These are phyloP conservation scores for Enteromius unitaeniatus DNA, from an alignment of 2,797 vertebrate genomes.

Conservation along the genomic window DNA sequence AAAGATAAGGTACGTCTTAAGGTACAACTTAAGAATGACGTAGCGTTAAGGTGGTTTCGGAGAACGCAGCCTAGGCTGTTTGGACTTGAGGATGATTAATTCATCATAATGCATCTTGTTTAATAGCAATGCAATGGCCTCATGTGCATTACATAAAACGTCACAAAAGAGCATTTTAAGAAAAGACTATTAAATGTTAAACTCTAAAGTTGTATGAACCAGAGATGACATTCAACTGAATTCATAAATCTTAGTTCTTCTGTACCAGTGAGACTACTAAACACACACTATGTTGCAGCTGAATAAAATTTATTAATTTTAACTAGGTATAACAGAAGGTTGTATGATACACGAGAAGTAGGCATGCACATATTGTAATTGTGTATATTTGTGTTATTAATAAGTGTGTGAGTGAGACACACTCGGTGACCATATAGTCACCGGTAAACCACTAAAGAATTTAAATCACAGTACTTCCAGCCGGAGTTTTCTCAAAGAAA, in stretches of 20 bases:
- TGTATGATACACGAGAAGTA: slow-evolving; percentile 66
- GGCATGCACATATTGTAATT: slow-evolving; percentile 71
- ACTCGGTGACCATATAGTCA: slow-evolving; percentile 45
- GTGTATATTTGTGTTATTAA: slow-evolving; percentile 42
- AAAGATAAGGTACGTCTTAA: too few relatives aligned
- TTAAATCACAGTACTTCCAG: slow-evolving; percentile 72
- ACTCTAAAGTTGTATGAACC: background rate
- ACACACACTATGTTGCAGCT: background rate
- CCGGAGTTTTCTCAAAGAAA: slow-evolving; percentile 60
- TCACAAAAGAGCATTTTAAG: slow-evolving; percentile 11
- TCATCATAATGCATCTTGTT: background rate
- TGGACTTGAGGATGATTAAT: slow-evolving; percentile 6
- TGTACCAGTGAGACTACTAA: background rate
- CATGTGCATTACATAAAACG: background rate
- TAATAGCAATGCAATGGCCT: background rate
- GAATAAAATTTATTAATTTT: slow-evolving; percentile 69
- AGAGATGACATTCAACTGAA: background rate
- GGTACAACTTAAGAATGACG: too few relatives aligned
- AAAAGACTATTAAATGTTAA: background rate
- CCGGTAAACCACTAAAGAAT: slow-evolving; percentile 62
- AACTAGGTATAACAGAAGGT: slow-evolving; percentile 66
- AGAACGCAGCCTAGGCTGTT: too few relatives aligned
- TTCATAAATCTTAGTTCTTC: background rate
- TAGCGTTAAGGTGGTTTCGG: too few relatives aligned
- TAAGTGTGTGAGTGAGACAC: slow-evolving; percentile 39